Conservation (phyloP, 2,888 invertebrate genomes). For the Pristionchus entomophagus region DNA sequence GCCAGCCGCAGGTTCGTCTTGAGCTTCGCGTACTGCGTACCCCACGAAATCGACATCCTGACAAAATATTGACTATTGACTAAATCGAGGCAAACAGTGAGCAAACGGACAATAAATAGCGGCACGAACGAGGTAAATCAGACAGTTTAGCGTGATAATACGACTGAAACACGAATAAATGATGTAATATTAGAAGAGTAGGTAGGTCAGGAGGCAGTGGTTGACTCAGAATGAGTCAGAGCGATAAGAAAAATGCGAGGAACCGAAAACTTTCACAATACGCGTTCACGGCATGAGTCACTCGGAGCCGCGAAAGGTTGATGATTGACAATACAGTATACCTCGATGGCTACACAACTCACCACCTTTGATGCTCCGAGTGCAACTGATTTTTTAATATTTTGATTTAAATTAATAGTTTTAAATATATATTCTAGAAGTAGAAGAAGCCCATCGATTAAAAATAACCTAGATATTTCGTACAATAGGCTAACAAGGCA, state of each 20-base stretch:
- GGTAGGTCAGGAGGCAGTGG: background rate
- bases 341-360: too few species aligned
- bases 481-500: too few species aligned
- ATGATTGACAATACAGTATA: background rate
- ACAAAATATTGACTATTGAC: background rate
- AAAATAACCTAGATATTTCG: too few species aligned
- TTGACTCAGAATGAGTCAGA: constrained; percentile 1
- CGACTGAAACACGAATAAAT: constrained; percentile 79
- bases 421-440: too few species aligned
- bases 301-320: background rate
- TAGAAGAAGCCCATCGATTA: too few species aligned
- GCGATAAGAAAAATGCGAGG: background rate
- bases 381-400: too few species aligned
- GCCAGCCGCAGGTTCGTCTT: constrained; percentile 95
- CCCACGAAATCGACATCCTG: constrained; percentile 81
- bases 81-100: background rate
- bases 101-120: background rate
- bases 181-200: constrained; percentile 76
- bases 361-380: too few species aligned
- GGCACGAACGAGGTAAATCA: background rate
- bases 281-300: constrained; percentile 3
- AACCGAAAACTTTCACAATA: constrained; percentile 7
- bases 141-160: background rate
- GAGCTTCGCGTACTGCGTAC: constrained; percentile 92
- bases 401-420: background rate